Evolutionary conservation across 2,888 invertebrate species (phyloP), one percentile per base, ranked within the genome.

Genomic region (Nymphalis c-album): DNA sequence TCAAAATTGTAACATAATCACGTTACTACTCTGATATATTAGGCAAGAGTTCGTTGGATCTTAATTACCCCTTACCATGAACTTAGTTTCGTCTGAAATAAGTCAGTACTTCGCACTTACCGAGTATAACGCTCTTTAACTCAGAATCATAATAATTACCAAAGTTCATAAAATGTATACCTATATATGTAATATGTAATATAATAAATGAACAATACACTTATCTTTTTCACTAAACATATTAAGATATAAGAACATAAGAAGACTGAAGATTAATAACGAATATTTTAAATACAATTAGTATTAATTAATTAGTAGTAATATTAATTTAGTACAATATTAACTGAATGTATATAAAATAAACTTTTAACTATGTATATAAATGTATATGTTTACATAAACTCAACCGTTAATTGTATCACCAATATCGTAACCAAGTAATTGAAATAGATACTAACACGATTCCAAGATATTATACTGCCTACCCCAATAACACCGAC

Each of bases 401-500:
- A 18, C 31, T 64, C 50, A 64, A 59, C 6, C 26, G 26, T 64
- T 31, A 55, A 55, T 31, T 17, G 17, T 16, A 55, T 17, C 7
- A 31, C 16, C 31, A 17, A 55, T 17, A 17, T 7, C 53, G 17
- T 17, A 16, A 31, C 7, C 31, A 55, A 8, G 26, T 31, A 55
- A 55, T 46, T 51, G 35, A 51, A 60, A 51, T 22, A 60, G 51
- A 64, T 53, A 51, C 50, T 51, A 51, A 64, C 26, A 18, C 20
- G 46, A 46, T 55, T 64, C 16, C 16, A 35, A 35, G 31, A 40
- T 46, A 57, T 61, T 46, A 60, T 58, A 53, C 65, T 63, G 64
- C 71, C 73, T 74, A 73, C 73, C 68, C 71, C 73, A 71, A 74
- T 71, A 74, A 68, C 59, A 64, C 40, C 51, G 65, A 40, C 60